Conservation (phyloP, 2,113 vertebrate species). For the Cyphomyrus discorhynchus region DNA sequence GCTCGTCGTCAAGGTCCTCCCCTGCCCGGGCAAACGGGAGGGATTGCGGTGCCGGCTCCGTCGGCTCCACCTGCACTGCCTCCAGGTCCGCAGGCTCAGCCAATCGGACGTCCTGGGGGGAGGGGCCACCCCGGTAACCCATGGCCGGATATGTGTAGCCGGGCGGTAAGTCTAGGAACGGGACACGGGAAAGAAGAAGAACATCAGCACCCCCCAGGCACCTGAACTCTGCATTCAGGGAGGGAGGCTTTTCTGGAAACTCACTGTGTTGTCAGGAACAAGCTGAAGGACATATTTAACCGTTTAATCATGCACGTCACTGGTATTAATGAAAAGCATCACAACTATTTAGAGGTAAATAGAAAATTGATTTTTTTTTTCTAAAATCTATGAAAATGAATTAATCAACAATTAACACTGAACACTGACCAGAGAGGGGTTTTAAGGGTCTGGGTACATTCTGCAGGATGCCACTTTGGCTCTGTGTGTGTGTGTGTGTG, state of each 20-base stretch:
- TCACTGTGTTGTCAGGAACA: background rate
- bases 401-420: slow-evolving; percentile 8
- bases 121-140: slow-evolving; percentile 69
- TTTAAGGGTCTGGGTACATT: background rate
- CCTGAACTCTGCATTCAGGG: slow-evolving; percentile 25
- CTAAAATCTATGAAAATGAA: background rate
- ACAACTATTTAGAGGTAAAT: background rate
- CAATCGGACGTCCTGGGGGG: slow-evolving; percentile 60
- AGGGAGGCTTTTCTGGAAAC: background rate
- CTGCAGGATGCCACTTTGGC: background rate
- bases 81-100: slow-evolving; percentile 71
- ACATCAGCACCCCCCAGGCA: background rate
- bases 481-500: slow-evolving; percentile 28
- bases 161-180: slow-evolving; percentile 72
- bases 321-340: slow-evolving; percentile 6
- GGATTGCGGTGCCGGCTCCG: slow-evolving; percentile 37
- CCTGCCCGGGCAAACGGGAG: slow-evolving; percentile 37
- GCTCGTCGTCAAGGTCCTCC: slow-evolving; percentile 25
- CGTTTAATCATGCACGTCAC: slow-evolving; percentile 22
- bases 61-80: slow-evolving; percentile 64
- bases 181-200: background rate
- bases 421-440: background rate
- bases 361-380: background rate
- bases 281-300: background rate
- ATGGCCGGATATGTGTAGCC: slow-evolving; percentile 68